phyloP scores from a whole-genome alignment of 1,140 invertebrate species.

The Andricus grossulariae region DNA sequence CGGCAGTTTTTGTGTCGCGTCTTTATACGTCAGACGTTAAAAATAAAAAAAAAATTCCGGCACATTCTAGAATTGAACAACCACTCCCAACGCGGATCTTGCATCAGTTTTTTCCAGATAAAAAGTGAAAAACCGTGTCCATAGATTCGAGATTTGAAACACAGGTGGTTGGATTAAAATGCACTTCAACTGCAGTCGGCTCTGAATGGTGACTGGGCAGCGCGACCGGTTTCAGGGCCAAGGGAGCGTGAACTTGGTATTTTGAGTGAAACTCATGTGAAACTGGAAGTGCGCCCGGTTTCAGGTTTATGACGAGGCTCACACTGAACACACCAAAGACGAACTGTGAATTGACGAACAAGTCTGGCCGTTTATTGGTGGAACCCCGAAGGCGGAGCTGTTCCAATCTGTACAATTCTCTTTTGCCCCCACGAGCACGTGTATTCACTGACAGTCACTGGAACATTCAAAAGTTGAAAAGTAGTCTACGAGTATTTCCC shows the following conservation, averaged over 20 bases:
- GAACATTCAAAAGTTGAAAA: too few species aligned
- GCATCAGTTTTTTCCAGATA: background rate
- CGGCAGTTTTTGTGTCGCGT: background rate
- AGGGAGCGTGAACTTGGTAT: background rate
- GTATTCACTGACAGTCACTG: too few species aligned
- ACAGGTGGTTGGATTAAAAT: background rate
- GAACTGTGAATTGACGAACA: constrained; percentile 23
- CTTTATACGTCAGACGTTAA: background rate
- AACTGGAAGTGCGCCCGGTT: constrained; percentile 12
- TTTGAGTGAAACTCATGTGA: background rate
- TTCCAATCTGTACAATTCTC: constrained; percentile 5
- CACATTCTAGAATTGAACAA: background rate
- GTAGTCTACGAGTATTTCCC: too few species aligned
- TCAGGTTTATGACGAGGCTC: constrained; percentile 7
- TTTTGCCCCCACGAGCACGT: background rate
- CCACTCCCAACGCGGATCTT: too few species aligned
- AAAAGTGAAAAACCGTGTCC: background rate
- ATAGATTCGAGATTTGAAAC: background rate
- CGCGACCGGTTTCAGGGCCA: background rate
- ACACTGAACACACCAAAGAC: constrained; percentile 26
- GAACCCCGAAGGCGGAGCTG: constrained; percentile 23
- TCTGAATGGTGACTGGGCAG: too few species aligned
- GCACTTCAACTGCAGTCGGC: too few species aligned
- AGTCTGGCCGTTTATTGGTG: constrained; percentile 10
- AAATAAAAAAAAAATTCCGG: background rate